Conservation (phyloP, 2,888 invertebrate genomes). For the Athalia circularis region DNA sequence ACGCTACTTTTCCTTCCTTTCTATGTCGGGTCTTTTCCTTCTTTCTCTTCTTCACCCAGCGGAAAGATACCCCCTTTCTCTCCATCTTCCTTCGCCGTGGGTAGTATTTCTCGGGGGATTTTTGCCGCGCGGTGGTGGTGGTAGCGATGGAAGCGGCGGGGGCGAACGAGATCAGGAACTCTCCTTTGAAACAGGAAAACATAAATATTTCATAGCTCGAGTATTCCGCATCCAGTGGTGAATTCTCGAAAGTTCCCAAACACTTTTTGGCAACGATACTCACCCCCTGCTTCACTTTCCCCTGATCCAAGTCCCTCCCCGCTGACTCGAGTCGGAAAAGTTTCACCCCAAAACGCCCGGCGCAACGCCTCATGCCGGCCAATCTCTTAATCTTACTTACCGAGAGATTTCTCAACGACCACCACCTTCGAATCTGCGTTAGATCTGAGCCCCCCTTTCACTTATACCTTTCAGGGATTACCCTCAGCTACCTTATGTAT, state of each 20-base stretch:
- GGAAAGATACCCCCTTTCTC: conserved; percentile 43
- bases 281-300: conserved; percentile 6
- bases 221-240: conserved; percentile 39
- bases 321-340: conserved; percentile 26
- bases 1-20: conserved; percentile 25
- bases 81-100: conserved; percentile 50
- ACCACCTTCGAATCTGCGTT: conserved; percentile 3
- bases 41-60: conserved; percentile 21
- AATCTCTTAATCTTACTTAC: conserved; percentile 42
- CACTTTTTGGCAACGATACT: conserved; percentile 41
- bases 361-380: conserved; percentile 34
- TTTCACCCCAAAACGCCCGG: conserved; percentile 23
- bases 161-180: conserved; percentile 50
- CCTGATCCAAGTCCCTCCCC: conserved; percentile 18
- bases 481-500: background rate
- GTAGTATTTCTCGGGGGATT: conserved; percentile 64
- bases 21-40: background rate
- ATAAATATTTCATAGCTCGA: conserved; percentile 67
- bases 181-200: conserved; percentile 57
- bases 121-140: conserved; percentile 30
- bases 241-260: conserved; percentile 46
- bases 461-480: conserved; percentile 2
- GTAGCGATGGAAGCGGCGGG: background rate
- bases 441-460: conserved; percentile 2
- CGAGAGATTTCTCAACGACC: conserved; percentile 17